phyloP scores from a whole-genome alignment of 2,797 vertebrate species.

The Sebastes elongatus region DNA sequence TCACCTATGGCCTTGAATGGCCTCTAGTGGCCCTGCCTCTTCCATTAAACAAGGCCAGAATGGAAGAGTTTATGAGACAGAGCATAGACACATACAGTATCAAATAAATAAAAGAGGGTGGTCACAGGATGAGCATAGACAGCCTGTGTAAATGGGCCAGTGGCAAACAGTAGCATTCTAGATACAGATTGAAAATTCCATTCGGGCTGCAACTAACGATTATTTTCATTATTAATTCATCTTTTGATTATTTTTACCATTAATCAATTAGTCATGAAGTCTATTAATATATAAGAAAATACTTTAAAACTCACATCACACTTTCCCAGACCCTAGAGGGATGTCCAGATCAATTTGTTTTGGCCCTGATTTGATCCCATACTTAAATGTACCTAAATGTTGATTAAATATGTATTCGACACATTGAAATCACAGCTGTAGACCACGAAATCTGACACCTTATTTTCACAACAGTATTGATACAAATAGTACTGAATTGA shows the following conservation, averaged over 20 bases:
- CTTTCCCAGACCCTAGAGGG: neutral
- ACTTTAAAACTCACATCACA: neutral
- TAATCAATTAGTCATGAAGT: neutral
- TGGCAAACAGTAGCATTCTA: neutral
- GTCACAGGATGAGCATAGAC: neutral
- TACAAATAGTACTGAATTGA: neutral
- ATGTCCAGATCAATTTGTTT: neutral
- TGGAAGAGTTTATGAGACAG: conserved; percentile 38
- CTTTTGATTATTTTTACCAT: neutral
- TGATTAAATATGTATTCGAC: neutral
- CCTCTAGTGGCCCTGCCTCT: conserved; percentile 41
- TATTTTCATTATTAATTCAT: neutral
- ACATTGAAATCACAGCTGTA: neutral
- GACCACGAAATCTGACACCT: neutral
- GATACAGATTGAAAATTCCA: neutral
- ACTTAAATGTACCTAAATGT: neutral
- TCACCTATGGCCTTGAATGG: conserved; percentile 53
- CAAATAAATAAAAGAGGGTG: conserved; percentile 25
- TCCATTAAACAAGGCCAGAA: conserved; percentile 69
- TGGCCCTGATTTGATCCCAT: neutral
- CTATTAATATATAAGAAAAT: neutral
- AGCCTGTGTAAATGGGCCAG: neutral
- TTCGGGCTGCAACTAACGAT: neutral
- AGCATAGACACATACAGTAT: conserved; percentile 3
- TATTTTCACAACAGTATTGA: neutral